phyloP scores from a whole-genome alignment of 1,140 invertebrate species.

The Drosophila grimshawi region DNA sequence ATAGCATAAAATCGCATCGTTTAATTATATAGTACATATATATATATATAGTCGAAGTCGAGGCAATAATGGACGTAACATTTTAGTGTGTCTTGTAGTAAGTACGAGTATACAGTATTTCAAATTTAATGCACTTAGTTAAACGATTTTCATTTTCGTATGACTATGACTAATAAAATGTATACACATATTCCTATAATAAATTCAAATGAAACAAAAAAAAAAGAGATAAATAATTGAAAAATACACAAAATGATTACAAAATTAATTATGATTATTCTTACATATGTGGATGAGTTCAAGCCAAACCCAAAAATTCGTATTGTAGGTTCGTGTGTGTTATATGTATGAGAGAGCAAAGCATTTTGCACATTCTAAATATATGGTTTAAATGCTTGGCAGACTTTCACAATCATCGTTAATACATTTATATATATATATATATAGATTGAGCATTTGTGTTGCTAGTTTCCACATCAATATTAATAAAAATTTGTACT shows the following conservation, averaged over 20 bases:
- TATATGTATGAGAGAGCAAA: slow-evolving; percentile 53
- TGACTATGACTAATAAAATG: slow-evolving; percentile 77
- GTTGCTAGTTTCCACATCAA: slow-evolving; percentile 37
- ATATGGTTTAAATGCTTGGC: slow-evolving; percentile 68
- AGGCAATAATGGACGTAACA: slow-evolving; percentile 69
- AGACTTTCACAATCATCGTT: slow-evolving; percentile 54
- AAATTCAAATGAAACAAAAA: slow-evolving; percentile 39
- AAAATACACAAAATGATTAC: slow-evolving; percentile 37
- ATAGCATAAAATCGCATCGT: slow-evolving; percentile 53
- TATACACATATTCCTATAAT: slow-evolving; percentile 81
- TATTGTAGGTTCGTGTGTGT: slow-evolving; percentile 25
- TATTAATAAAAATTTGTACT: slow-evolving; percentile 77
- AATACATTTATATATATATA: slow-evolving; percentile 29
- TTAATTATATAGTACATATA: slow-evolving; percentile 35
- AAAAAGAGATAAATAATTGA: slow-evolving; percentile 60
- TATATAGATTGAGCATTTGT: slow-evolving; percentile 64
- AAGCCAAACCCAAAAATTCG: slow-evolving; percentile 39
- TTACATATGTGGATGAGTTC: slow-evolving; percentile 38
- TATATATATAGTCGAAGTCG: slow-evolving; percentile 32
- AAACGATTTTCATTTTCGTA: slow-evolving; percentile 25
- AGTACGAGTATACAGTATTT: slow-evolving; percentile 59
- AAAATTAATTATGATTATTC: slow-evolving; percentile 29
- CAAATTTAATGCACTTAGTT: slow-evolving; percentile 78
- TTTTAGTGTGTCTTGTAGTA: slow-evolving; percentile 20
- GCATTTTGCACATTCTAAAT: slow-evolving; percentile 54